Evolutionary conservation across 2,888 invertebrate genomes (phyloP).

Genomic region (Oxyscelio sp.): DNA sequence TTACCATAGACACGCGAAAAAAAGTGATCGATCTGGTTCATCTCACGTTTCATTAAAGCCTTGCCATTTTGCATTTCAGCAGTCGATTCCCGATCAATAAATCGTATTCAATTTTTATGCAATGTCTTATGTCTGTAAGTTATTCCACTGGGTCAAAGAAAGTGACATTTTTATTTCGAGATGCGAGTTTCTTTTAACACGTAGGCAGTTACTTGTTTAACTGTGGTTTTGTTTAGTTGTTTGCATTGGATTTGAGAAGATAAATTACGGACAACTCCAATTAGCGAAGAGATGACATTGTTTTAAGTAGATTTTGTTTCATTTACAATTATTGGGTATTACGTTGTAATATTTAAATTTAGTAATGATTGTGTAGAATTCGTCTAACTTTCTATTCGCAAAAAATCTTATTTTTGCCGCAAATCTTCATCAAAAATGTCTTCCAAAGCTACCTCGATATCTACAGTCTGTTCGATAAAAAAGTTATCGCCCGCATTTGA

Average conservation of each 20-base stretch:
- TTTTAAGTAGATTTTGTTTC: conserved; percentile 1
- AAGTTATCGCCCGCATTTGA: too few relatives aligned
- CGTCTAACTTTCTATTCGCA: too few relatives aligned
- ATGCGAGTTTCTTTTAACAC: conserved; percentile 23
- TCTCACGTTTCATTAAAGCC: conserved; percentile 57
- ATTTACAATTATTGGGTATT: too few relatives aligned
- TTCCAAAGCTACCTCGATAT: too few relatives aligned
- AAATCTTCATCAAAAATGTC: too few relatives aligned
- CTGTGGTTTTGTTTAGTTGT: neutral
- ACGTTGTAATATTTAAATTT: too few relatives aligned
- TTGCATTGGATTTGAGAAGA: conserved; percentile 14
- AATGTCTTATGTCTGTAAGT: conserved; percentile 26
- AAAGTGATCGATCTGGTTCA: conserved; percentile 42
- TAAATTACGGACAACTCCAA: conserved; percentile 23
- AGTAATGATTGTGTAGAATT: too few relatives aligned
- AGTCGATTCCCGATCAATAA: conserved; percentile 37
- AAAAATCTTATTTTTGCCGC: too few relatives aligned
- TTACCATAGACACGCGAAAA: conserved; percentile 26
- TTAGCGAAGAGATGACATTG: neutral
- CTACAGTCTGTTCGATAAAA: too few relatives aligned
- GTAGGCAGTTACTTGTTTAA: conserved; percentile 26
- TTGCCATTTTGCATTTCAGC: conserved; percentile 45
- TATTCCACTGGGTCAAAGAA: conserved; percentile 3
- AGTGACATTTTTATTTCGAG: conserved; percentile 31
- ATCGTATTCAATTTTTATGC: conserved; percentile 45